Evolutionary conservation across 1,140 invertebrate species (phyloP).

Genomic region (Drosophila ohnishii): DNA sequence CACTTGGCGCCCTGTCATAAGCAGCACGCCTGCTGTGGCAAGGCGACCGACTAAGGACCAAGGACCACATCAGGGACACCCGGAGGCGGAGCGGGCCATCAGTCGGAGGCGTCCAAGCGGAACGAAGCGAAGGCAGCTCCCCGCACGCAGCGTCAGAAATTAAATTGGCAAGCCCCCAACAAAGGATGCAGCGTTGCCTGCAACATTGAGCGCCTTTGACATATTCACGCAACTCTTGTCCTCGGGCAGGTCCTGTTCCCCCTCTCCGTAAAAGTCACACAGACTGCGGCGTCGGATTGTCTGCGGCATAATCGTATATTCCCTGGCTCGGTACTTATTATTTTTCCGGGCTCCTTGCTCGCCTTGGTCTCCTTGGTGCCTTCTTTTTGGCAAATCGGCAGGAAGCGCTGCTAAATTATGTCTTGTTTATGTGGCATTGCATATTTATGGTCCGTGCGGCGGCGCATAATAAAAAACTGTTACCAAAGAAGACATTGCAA

Average conservation of each 20-base stretch:
- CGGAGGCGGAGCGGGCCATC: constrained; percentile 46
- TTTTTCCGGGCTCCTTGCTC: constrained; percentile 32
- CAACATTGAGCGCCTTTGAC: constrained; percentile 81
- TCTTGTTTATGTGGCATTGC: constrained; percentile 81
- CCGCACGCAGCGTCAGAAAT: constrained; percentile 76
- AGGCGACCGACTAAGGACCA: constrained; percentile 16
- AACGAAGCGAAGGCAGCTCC: constrained; percentile 71
- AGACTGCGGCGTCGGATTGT: constrained; percentile 65
- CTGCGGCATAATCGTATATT: constrained; percentile 82
- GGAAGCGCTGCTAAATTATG: constrained; percentile 79
- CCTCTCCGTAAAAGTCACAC: constrained; percentile 13
- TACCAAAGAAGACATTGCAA: constrained; percentile 71
- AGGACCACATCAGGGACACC: constrained; percentile 13
- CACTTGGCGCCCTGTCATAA: constrained; percentile 74
- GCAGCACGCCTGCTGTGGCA: constrained; percentile 75
- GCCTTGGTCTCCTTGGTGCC: constrained; percentile 45
- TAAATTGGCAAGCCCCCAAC: constrained; percentile 81
- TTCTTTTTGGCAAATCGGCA: constrained; percentile 78
- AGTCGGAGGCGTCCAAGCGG: constrained; percentile 79
- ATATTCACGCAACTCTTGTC: constrained; percentile 74
- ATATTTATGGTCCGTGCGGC: constrained; percentile 70
- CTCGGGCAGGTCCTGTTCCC: constrained; percentile 39
- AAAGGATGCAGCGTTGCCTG: constrained; percentile 56
- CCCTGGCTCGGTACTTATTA: constrained; percentile 70
- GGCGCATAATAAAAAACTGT: constrained; percentile 72